A percentile compares a stretch with the other conserved stretches of the same genome.
These are phyloP conservation scores for Nemapogon koenigi DNA, from an alignment of 2,888 invertebrate genomes.

Conservation along the genomic window DNA sequence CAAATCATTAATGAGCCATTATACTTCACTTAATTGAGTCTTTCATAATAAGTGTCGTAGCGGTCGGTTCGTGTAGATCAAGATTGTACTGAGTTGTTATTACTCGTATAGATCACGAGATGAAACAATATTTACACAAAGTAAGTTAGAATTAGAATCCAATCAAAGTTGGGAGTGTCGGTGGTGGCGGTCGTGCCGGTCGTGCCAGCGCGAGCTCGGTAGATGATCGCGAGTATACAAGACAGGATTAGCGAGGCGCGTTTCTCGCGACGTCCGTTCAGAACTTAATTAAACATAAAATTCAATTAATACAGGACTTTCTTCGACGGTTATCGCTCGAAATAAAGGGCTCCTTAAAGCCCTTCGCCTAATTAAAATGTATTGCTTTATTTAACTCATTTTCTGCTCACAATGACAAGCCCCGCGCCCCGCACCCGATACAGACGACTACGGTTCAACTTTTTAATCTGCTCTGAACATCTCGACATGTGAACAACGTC, in stretches of 20 bases:
- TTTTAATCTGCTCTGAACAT: constrained; percentile 50
- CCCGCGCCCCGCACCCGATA: constrained; percentile 33
- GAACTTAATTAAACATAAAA: constrained; percentile 61
- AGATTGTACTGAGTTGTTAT: too few species aligned
- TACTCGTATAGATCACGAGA: too few species aligned
- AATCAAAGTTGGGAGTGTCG: not conserved
- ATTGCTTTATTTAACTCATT: constrained; percentile 66
- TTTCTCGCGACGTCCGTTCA: not conserved
- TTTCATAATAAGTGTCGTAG: too few species aligned
- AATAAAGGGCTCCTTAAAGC: constrained; percentile 49
- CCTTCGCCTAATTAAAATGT: constrained; percentile 64
- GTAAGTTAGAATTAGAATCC: not conserved
- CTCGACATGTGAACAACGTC: constrained; percentile 32
- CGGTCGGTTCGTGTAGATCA: too few species aligned
- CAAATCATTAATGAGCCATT: too few species aligned
- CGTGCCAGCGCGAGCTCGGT: not conserved
- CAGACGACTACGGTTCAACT: constrained; percentile 35
- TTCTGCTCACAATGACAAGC: constrained; percentile 62
- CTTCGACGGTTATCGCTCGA: constrained; percentile 52
- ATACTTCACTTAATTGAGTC: too few species aligned
- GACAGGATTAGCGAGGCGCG: too few species aligned
- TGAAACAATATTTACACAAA: too few species aligned
- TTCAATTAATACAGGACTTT: constrained; percentile 57
- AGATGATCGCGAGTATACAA: not conserved
- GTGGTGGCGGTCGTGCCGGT: not conserved